Evolutionary conservation across 2,888 invertebrate genomes (phyloP).

Genomic region (Metacarcinus magister): DNA sequence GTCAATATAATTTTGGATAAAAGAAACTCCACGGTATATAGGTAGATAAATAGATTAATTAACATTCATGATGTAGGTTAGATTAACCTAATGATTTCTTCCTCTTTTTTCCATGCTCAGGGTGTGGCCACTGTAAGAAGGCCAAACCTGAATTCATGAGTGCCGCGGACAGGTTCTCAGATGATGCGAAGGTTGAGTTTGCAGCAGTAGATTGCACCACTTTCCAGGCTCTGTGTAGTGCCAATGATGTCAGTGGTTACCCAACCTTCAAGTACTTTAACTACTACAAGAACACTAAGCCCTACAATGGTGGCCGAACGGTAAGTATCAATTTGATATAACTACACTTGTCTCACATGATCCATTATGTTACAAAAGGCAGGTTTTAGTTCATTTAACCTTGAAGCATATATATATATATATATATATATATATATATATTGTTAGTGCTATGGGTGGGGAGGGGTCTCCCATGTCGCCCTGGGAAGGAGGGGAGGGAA

Average conservation of each 20-base stretch:
- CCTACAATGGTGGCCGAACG: slow-evolving; percentile 91
- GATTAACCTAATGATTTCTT: slow-evolving; percentile 82
- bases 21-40: too few relatives aligned
- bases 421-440: too few relatives aligned
- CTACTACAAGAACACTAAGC: slow-evolving; percentile 90
- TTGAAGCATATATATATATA: too few relatives aligned
- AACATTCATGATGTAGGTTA: background rate
- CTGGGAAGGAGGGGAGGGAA: too few relatives aligned
- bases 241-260: slow-evolving; percentile 91
- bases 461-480: too few relatives aligned
- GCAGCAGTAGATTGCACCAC: slow-evolving; percentile 93
- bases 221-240: slow-evolving; percentile 88
- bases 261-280: slow-evolving; percentile 95
- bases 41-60: too few relatives aligned
- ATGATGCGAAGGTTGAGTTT: slow-evolving; percentile 90
- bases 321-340: slow-evolving; percentile 63
- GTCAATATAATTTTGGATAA: too few relatives aligned
- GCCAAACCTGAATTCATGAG: slow-evolving; percentile 92
- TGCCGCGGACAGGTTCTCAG: slow-evolving; percentile 90
- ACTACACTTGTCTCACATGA: too few relatives aligned
- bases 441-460: too few relatives aligned
- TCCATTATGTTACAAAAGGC: background rate
- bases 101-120: slow-evolving; percentile 86
- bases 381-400: too few relatives aligned
- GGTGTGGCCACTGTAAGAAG: slow-evolving; percentile 95